Percentiles rank a stretch among this genome's conserved stretches.
Conservation (phyloP, 2,888 invertebrate species). For the Sepiola atlantica region DNA sequence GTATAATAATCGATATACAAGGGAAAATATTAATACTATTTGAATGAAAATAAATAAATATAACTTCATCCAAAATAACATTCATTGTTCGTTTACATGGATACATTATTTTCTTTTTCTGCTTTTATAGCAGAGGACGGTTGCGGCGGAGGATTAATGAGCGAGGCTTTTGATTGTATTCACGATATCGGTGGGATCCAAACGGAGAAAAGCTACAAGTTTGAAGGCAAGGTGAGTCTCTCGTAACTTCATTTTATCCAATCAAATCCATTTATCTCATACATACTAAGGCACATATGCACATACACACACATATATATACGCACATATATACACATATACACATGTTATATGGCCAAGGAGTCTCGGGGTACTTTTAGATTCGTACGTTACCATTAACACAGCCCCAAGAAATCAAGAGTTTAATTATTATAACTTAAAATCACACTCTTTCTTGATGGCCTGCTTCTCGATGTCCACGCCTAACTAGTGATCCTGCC, state of each 20-base stretch:
- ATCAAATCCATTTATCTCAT: too few relatives aligned
- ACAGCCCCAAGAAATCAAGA: too few relatives aligned
- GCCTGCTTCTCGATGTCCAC: neutral
- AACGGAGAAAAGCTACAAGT: constrained; percentile 90
- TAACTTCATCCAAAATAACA: neutral
- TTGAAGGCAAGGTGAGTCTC: constrained; percentile 74
- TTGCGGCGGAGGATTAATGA: constrained; percentile 70
- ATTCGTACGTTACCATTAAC: too few relatives aligned
- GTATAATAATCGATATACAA: too few relatives aligned
- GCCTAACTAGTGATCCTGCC: neutral
- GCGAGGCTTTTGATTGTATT: constrained; percentile 68
- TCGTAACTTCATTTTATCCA: neutral
- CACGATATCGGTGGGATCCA: constrained; percentile 83
- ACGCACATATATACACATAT: too few relatives aligned
- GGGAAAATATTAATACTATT: too few relatives aligned
- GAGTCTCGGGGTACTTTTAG: too few relatives aligned
- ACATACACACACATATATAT: too few relatives aligned
- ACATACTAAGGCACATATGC: too few relatives aligned
- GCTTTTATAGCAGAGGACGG: constrained; percentile 63
- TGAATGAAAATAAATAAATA: too few relatives aligned
- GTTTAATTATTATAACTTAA: too few relatives aligned
- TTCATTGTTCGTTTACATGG: neutral
- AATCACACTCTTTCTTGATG: neutral
- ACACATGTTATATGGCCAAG: too few relatives aligned
- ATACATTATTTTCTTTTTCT: neutral